Evolutionary conservation across 1,140 invertebrate genomes (phyloP), one percentile per base, ranked within the genome.

Genomic region (Armadillidium nasatum): DNA sequence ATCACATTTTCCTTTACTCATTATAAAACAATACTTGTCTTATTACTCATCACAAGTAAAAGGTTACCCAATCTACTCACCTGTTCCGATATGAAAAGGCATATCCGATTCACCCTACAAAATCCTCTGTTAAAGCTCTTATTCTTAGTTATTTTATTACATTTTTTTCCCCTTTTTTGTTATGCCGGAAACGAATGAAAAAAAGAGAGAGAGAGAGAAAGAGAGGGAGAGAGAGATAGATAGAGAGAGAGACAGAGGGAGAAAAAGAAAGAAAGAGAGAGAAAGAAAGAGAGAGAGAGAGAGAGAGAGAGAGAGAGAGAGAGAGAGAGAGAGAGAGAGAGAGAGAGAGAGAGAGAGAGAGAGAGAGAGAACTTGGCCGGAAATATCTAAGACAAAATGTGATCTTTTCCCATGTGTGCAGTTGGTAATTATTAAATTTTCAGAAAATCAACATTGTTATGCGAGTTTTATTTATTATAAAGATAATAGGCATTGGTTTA

Each of bases 321-420:
- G 50, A 60, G 50, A 60, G 50, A 60, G 50, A 60, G 50, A 60
- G 50, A 60, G 50, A 60, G 50, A 60, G 50, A 60, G 50, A 60
- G 50, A 60, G 50, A 60, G 50, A 60, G 33, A 33, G 33, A 33
- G 33, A 33, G 33, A 33, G 33, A 33, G 33, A 33, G 33, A 33
- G 33, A 33, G 33, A 33, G 33, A 33, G 33, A 33, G 2, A 33
- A 33, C 33, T 33, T 33, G 33, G 33, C 33, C 33, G 33, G 33
- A 33, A 33, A 33, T 33, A 33, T 33, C 33, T 33, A 33, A 33
- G 33, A 33, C 33, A 33, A 33, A 33, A 33, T 33, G 33, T 33
- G 33, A 33, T 33, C 33, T 33, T 33, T 33, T 33, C 33, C 33
- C 33, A 33, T 33, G 33, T 33, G 33, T 33, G 33, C 33, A 33